These are phyloP conservation scores for Callosobruchus maculatus DNA, from an alignment of 2,888 invertebrate species.

Conservation along the genomic window DNA sequence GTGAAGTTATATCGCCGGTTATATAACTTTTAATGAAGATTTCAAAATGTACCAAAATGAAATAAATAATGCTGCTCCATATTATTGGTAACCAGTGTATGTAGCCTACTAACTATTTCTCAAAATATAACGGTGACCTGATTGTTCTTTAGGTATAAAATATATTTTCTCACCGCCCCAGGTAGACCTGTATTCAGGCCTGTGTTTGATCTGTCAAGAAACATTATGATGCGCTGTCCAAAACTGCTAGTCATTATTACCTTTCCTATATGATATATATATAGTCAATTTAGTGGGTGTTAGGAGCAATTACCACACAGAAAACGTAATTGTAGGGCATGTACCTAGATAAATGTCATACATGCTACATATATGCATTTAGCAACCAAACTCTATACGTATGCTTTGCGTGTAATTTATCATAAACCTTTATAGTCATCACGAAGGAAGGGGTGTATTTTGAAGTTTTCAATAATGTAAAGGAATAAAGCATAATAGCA, in stretches of 20 bases:
- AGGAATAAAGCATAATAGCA: too few species aligned
- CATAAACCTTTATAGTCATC: neutral
- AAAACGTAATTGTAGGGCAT: constrained; percentile 26
- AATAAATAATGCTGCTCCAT: too few species aligned
- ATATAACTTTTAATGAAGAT: too few species aligned
- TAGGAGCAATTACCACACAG: constrained; percentile 38
- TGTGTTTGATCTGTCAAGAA: neutral
- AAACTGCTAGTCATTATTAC: constrained; percentile 4
- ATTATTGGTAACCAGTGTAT: too few species aligned
- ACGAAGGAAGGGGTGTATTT: too few species aligned
- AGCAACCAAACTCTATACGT: neutral
- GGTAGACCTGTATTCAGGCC: too few species aligned
- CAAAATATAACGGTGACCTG: too few species aligned
- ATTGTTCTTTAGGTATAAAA: too few species aligned
- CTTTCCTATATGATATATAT: constrained; percentile 21
- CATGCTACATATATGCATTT: neutral
- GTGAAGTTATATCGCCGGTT: too few species aligned
- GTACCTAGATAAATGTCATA: constrained; percentile 17
- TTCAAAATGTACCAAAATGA: too few species aligned
- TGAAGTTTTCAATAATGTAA: too few species aligned
- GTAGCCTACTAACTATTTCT: too few species aligned
- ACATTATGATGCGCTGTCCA: neutral
- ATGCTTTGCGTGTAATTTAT: neutral
- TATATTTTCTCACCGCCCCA: neutral
- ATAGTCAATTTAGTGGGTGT: constrained; percentile 35